Percentiles rank a stretch among this genome's conserved stretches.
Evolutionary conservation across 1,140 invertebrate species (phyloP).

Genomic region (Drosophila sulfurigaster): DNA sequence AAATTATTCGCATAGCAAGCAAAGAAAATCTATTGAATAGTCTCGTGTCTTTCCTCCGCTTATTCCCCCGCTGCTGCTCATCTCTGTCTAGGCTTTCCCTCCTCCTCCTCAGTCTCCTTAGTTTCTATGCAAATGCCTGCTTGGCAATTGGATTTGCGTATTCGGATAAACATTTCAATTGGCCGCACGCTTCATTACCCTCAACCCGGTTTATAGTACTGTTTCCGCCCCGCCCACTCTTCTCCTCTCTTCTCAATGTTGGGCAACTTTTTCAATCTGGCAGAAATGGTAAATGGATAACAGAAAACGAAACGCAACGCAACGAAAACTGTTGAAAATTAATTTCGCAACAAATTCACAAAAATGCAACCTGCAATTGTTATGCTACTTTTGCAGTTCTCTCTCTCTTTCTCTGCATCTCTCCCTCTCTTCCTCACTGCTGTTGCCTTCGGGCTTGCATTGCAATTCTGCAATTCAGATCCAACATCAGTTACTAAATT

Average conservation of each 20-base stretch:
- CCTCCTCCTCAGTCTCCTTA: neutral
- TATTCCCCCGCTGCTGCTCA: constrained; percentile 29
- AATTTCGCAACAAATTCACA: constrained; percentile 59
- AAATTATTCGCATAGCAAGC: constrained; percentile 35
- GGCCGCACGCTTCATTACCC: constrained; percentile 73
- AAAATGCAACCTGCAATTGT: constrained; percentile 45
- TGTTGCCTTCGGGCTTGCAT: neutral
- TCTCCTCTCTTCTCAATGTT: constrained; percentile 10
- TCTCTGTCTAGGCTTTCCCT: neutral
- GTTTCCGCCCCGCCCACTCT: neutral
- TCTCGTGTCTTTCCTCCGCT: neutral
- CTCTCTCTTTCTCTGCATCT: neutral
- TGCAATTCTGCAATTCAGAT: constrained; percentile 15
- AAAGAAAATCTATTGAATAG: constrained; percentile 49
- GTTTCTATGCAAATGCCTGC: constrained; percentile 35
- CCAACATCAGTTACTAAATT: constrained; percentile 69
- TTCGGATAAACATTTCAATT: constrained; percentile 80
- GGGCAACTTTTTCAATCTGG: constrained; percentile 73
- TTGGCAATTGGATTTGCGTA: constrained; percentile 77
- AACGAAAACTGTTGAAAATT: constrained; percentile 66
- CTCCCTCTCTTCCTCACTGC: neutral
- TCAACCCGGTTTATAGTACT: constrained; percentile 24
- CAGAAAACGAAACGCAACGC: constrained; percentile 34
- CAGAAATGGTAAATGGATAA: constrained; percentile 22
- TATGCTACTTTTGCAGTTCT: constrained; percentile 16